Conservation (phyloP, 2,888 invertebrate species). For the Ophonus ardosiacus region DNA sequence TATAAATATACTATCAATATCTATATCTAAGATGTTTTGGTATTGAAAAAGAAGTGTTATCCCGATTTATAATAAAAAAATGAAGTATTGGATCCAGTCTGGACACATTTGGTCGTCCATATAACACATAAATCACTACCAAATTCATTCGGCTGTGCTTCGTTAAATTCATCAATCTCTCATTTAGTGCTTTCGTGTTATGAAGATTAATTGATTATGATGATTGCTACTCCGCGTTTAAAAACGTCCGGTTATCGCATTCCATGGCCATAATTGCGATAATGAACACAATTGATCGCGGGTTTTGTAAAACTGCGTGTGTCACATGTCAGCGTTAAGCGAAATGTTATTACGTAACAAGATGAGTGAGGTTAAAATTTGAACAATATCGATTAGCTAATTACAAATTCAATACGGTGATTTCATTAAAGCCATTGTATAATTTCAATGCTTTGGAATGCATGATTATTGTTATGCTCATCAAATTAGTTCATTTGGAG, state of each 20-base stretch:
- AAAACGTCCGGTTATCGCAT: constrained; percentile 17
- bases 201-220: constrained; percentile 41
- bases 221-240: constrained; percentile 9
- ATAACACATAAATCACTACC: background rate
- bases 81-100: background rate
- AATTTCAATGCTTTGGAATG: constrained; percentile 2
- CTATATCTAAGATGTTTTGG: no score
- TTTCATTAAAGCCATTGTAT: constrained; percentile 23
- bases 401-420: constrained; percentile 12
- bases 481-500: background rate
- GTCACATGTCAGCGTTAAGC: constrained; percentile 26
- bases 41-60: no score
- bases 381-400: constrained; percentile 1
- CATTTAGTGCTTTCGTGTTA: background rate
- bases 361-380: constrained; percentile 10
- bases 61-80: background rate
- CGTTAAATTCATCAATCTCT: constrained; percentile 4
- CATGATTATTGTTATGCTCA: background rate
- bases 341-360: constrained; percentile 27
- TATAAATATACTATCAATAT: no score
- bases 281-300: constrained; percentile 26
- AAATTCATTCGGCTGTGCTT: background rate
- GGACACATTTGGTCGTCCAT: background rate
- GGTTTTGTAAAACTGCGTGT: constrained; percentile 19
- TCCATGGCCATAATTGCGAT: constrained; percentile 21